Base-by-base conservation (phyloP, 2,888 invertebrate genomes). In the Oasisia sp. region DNA sequence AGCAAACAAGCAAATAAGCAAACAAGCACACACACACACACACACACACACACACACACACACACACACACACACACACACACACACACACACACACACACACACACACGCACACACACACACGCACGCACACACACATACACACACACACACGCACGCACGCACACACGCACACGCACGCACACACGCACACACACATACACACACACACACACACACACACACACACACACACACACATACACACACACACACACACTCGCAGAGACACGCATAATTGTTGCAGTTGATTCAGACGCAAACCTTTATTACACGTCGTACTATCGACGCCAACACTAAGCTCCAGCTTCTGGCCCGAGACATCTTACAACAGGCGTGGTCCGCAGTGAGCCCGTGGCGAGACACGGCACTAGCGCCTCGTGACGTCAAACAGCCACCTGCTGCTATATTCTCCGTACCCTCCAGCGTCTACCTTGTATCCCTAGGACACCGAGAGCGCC, bases 181-280 rank as follows among this genome's bases (percentile, higher is more conserved):
- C 89, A 89, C 89, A 14, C 89, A 89, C 89, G 12, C 90, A 14
- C 90, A 89, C 90, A 89, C 90, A 14, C 90, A 89, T 19, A 14
- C 90, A 89, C 90, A 89, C 90, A 14, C 90, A 89, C 90, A 89
- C 90, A 14, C 90, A 89, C 90, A 89, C 90, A 14, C 90, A 89
- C 90, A 5, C 90, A 14, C 90, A 89, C 90, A 89, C 90, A 14
- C 90, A 89, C 90, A 89, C 90, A 14, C 90, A 89, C 90, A 89
- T 9, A 89, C 90, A 89, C 90, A 89, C 12, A 32, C 90, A 89
- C 19, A 89, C 19, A 89, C 19, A 89, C 19, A 89, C 19, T 12
- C 19, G 50, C 9, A 50, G 50, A 50, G 14, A 9, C 3, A 50
- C 3, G 8, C 12, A 12, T 14, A 12, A 14, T 50, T 14, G 5